phyloP scores from a whole-genome alignment of 1,140 invertebrate genomes.

The Trachymyrmex cornetzi region DNA sequence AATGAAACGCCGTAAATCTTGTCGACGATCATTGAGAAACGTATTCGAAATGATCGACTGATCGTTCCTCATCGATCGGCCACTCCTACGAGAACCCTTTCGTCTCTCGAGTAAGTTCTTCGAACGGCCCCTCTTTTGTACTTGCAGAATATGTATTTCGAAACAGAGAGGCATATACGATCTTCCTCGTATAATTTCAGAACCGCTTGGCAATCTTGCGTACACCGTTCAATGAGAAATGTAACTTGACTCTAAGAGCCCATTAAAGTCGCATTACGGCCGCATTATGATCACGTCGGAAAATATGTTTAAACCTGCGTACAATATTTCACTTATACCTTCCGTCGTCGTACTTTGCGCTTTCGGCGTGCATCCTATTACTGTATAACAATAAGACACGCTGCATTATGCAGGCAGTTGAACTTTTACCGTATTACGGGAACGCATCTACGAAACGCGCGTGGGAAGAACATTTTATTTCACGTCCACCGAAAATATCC shows the following conservation, averaged over 20 bases:
- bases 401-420: background rate
- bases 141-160: background rate
- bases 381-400: background rate
- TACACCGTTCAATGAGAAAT: constrained; percentile 30
- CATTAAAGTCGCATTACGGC: constrained; percentile 37
- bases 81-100: constrained; percentile 13
- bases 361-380: background rate
- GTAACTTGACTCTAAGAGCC: constrained; percentile 33
- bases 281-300: background rate
- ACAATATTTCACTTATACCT: constrained; percentile 9
- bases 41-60: constrained; percentile 18
- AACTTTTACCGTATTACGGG: background rate
- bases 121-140: background rate
- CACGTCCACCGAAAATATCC: background rate
- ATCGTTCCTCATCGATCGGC: constrained; percentile 39
- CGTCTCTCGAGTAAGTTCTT: constrained; percentile 22
- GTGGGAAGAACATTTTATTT: constrained; percentile 32
- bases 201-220: background rate
- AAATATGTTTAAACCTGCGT: constrained; percentile 18
- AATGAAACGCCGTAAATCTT: constrained; percentile 63
- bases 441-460: background rate
- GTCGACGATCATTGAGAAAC: background rate
- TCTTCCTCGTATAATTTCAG: constrained; percentile 7
- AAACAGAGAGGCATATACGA: background rate
- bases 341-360: background rate